Evolutionary conservation across 2,888 invertebrate species (phyloP).

Genomic region (Sarcophaga rosellei): DNA sequence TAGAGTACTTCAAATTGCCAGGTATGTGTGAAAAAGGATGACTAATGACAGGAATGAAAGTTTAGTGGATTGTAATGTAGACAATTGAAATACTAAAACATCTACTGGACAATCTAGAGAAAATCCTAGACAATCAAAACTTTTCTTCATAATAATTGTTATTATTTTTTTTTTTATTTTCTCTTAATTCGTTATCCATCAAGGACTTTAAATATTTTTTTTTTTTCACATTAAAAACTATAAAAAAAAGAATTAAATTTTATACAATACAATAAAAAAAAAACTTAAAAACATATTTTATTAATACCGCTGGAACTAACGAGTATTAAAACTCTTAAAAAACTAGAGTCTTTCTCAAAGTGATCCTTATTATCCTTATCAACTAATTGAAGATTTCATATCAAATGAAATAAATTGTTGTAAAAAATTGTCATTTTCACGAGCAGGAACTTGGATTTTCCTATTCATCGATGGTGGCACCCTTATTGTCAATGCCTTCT

Average conservation of each 20-base stretch:
- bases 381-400: neutral
- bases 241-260: conserved; percentile 58
- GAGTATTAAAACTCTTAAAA: conserved; percentile 25
- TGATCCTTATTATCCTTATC: neutral
- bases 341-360: conserved; percentile 16
- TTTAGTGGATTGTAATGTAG: too few relatives aligned
- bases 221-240: conserved; percentile 30
- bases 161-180: neutral
- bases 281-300: conserved; percentile 52
- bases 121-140: too few relatives aligned
- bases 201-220: conserved; percentile 36
- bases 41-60: too few relatives aligned
- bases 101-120: too few relatives aligned
- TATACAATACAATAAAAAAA: conserved; percentile 41
- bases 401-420: neutral
- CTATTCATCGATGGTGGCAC: conserved; percentile 71
- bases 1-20: too few relatives aligned
- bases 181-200: conserved; percentile 44
- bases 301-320: conserved; percentile 23
- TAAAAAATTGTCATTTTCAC: neutral
- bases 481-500: conserved; percentile 74
- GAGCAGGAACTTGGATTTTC: neutral
- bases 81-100: too few relatives aligned
- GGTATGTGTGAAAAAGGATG: too few relatives aligned
- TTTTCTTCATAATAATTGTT: neutral